Evolutionary conservation across 2,888 invertebrate genomes (phyloP).

Genomic region (Julus scandinavius): DNA sequence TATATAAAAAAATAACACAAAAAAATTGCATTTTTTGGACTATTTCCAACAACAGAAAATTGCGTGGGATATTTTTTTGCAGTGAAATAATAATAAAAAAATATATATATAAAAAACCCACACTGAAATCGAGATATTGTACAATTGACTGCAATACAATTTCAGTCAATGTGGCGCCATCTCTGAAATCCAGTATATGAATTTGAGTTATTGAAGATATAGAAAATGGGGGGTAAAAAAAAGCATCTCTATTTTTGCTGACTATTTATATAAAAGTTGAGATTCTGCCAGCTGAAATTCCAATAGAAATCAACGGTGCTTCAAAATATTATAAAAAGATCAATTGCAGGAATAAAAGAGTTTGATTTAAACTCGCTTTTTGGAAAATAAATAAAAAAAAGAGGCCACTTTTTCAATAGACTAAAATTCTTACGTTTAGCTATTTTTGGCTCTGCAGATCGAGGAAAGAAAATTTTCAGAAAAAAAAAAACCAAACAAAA

Average conservation of each 20-base stretch:
- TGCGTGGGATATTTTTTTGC: slow-evolving; percentile 4
- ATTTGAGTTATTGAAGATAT: neutral
- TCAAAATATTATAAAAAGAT: slow-evolving; percentile 34
- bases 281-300: neutral
- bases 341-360: neutral
- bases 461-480: no score
- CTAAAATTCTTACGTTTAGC: no score
- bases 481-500: no score
- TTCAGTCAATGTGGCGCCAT: neutral
- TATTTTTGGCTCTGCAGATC: no score
- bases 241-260: neutral
- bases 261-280: slow-evolving; percentile 37
- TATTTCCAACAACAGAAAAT: neutral
- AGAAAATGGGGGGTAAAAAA: no score
- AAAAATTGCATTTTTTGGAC: neutral
- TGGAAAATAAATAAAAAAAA: no score
- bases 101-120: no score
- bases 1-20: no score
- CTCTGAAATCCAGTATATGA: neutral
- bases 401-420: no score
- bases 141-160: neutral
- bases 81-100: slow-evolving; percentile 11
- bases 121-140: neutral
- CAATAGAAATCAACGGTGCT: neutral
- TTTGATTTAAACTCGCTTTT: neutral